A percentile compares a stretch with the other conserved stretches of the same genome.
phyloP scores from a whole-genome alignment of 2,797 vertebrate genomes.

The Gymnothorax javanicus region DNA sequence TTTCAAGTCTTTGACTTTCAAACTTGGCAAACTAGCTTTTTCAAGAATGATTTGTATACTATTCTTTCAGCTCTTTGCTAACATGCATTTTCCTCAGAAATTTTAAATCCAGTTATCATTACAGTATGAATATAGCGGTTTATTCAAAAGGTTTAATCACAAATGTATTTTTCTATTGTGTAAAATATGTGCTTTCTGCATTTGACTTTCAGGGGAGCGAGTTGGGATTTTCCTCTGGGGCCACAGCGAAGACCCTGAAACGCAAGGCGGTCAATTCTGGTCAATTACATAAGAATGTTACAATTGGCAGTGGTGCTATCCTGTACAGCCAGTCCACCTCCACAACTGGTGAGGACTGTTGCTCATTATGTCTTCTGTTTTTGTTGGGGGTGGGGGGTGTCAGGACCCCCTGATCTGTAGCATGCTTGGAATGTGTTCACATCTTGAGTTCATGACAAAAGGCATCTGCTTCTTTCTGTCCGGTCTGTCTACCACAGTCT shows the following conservation, averaged over 20 bases:
- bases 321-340: slow-evolving; percentile 84
- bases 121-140: neutral
- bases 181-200: neutral
- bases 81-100: neutral
- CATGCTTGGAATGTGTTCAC: too few species aligned
- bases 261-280: slow-evolving; percentile 76
- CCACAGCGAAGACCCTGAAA: slow-evolving; percentile 75
- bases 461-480: too few species aligned
- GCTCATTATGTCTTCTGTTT: neutral
- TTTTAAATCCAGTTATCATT: too few species aligned
- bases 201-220: slow-evolving; percentile 66
- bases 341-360: slow-evolving; percentile 68
- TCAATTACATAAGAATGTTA: slow-evolving; percentile 78
- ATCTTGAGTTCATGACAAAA: too few species aligned
- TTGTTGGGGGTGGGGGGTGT: neutral
- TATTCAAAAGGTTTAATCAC: neutral
- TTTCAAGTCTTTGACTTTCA: too few species aligned
- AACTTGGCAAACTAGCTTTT: too few species aligned
- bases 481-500: too few species aligned
- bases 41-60: too few species aligned
- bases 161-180: neutral
- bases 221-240: slow-evolving; percentile 53
- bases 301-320: slow-evolving; percentile 91
- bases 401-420: too few species aligned
- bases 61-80: neutral